Percentiles rank a stretch among this genome's conserved stretches.
These are phyloP conservation scores for Lanistes nyassanus DNA, from an alignment of 1,140 invertebrate genomes.

Conservation along the genomic window DNA sequence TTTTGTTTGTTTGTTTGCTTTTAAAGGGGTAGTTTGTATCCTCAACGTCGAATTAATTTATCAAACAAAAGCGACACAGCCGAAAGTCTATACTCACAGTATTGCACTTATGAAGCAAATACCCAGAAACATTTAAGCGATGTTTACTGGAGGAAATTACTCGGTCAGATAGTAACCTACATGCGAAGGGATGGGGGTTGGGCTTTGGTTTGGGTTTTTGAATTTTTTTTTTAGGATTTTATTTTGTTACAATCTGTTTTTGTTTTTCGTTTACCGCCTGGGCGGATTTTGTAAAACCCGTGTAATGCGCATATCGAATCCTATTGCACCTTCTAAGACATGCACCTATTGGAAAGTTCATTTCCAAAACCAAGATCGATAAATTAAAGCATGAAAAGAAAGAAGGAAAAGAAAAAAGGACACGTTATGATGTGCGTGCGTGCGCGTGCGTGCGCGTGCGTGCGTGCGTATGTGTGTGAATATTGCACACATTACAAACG, in stretches of 20 bases:
- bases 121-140: no score
- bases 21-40: no score
- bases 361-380: background rate
- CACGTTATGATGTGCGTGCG: background rate
- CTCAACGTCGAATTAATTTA: no score
- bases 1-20: no score
- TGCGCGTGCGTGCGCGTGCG: background rate
- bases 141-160: no score
- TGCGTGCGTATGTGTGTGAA: constrained; percentile 7
- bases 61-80: no score
- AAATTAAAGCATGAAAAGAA: background rate
- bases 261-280: background rate
- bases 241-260: background rate
- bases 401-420: background rate
- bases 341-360: background rate
- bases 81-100: no score
- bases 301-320: background rate
- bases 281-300: background rate
- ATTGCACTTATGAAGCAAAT: no score
- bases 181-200: background rate
- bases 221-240: background rate
- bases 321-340: background rate
- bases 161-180: no score
- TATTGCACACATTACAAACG: background rate
- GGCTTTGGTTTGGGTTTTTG: background rate